Percentiles rank a stretch among this genome's conserved stretches.
Conservation (phyloP, 1,140 invertebrate genomes). For the Centruroides vittatus region DNA sequence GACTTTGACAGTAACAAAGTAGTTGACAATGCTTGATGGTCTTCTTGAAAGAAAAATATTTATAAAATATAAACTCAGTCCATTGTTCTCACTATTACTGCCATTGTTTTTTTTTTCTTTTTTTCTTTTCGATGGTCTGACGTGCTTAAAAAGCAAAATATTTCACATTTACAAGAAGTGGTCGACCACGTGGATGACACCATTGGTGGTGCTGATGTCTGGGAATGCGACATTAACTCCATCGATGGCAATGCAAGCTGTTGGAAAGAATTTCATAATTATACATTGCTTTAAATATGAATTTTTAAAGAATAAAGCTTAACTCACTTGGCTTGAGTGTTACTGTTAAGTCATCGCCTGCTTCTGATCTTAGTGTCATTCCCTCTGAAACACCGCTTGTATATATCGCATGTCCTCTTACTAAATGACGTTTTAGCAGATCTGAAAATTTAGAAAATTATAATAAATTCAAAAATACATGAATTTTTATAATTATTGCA, state of each 20-base stretch:
- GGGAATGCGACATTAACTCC: constrained; percentile 16
- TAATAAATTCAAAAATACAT: neutral
- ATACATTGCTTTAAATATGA: neutral
- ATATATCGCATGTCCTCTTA: neutral
- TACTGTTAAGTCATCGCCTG: neutral
- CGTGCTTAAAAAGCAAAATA: too few relatives aligned
- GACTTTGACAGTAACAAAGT: too few relatives aligned
- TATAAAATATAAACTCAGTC: too few relatives aligned
- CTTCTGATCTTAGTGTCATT: neutral
- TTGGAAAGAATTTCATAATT: neutral
- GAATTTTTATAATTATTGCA: neutral
- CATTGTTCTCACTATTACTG: too few relatives aligned
- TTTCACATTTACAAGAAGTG: constrained; percentile 8
- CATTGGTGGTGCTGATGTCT: constrained; percentile 28
- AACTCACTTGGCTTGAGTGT: neutral
- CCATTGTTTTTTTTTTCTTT: too few relatives aligned
- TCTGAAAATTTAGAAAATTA: constrained; percentile 1
- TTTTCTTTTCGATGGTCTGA: too few relatives aligned
- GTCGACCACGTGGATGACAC: constrained; percentile 29
- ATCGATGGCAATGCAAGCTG: constrained; percentile 14
- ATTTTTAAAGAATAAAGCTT: neutral
- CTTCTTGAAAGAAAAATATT: too few relatives aligned
- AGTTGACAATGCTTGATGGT: too few relatives aligned
- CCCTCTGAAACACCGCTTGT: neutral
- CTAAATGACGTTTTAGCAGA: constrained; percentile 7